phyloP scores from a whole-genome alignment of 2,797 vertebrate genomes.

The Neosalanx taihuensis region DNA sequence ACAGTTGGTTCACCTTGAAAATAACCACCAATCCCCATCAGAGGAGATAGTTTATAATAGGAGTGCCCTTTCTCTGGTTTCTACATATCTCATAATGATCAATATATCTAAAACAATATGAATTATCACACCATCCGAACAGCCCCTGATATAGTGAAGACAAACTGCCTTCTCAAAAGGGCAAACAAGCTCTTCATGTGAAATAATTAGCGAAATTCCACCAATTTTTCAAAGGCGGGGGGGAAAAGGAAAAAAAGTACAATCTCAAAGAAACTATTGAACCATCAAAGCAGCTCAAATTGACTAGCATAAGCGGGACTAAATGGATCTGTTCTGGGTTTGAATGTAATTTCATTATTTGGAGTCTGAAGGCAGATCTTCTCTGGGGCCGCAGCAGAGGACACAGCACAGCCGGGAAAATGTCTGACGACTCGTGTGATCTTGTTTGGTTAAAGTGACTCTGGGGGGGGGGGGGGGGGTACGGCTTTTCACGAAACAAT shows the following conservation, averaged over 20 bases:
- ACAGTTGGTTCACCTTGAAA: slow-evolving; percentile 11
- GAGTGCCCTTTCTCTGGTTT: slow-evolving; percentile 65
- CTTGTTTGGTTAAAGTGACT: slow-evolving; percentile 11
- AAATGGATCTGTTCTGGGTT: slow-evolving; percentile 19
- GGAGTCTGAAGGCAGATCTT: not conserved
- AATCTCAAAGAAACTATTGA: slow-evolving; percentile 6
- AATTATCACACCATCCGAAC: slow-evolving; percentile 54
- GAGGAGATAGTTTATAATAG: slow-evolving; percentile 43
- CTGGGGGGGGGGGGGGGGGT: not conserved
- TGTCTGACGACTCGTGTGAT: slow-evolving; percentile 7
- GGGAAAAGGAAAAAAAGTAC: not conserved
- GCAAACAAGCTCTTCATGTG: slow-evolving; percentile 52
- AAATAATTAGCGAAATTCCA: slow-evolving; percentile 12
- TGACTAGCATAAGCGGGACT: not conserved
- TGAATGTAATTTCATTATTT: slow-evolving; percentile 21
- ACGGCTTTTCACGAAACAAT: not conserved
- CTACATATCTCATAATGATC: slow-evolving; percentile 53
- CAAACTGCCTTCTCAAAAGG: slow-evolving; percentile 62
- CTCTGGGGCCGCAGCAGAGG: not conserved
- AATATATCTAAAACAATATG: slow-evolving; percentile 58
- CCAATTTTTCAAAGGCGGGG: not conserved
- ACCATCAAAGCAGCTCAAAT: slow-evolving; percentile 17
- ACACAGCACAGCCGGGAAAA: not conserved
- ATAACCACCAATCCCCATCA: slow-evolving; percentile 28
- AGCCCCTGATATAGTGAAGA: slow-evolving; percentile 54